Evolutionary conservation across 2,797 vertebrate species (phyloP), one percentile per base, ranked within the genome.

Genomic region (Taenioides sp.): DNA sequence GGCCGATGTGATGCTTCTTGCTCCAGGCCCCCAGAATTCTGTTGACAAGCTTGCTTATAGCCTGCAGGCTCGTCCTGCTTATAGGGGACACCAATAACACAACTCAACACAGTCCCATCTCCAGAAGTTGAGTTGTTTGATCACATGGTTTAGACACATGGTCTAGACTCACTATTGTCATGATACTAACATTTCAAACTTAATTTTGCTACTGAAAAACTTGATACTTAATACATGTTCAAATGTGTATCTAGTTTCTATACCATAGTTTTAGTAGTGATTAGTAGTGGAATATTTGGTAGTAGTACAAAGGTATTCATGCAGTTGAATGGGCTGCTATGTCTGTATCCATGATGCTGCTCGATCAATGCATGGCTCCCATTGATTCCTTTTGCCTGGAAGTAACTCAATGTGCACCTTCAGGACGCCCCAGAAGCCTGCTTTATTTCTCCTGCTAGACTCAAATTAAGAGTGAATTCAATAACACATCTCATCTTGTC

Each of bases 361-460:
- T 64, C 59, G 84, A 87, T 90, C 84, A 77, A 90, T 91, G 86
- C 72, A 58, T 80, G 64, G 76, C 73, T 76, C 75, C 70, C 62
- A 88, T 82, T 63, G 82, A 89, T 91, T 87, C 67, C 67, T 65
- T 78, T 85, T 58, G 62, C 80, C 76, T 74, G 80, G 84, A 82
- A 81, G 84, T 81, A 73, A 78, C 86, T 86, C 83, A 78, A 78
- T 78, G 76, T 67, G 73, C 18, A 16, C 28, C 59, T 67, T 59
- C 69, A 34, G 79, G 55, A 78, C 69, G 65, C 77, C 72, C 63
- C n/a, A 9, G 60, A 23, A 73, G 16, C 10, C 31, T 40, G 67
- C 60, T 64, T 70, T 73, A 69, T 63, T 65, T 66, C 50, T 63
- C 69, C 54, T 65, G 40, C 71, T 61, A 49, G 80, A 40, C 69